A percentile compares a stretch with the other conserved stretches of the same genome.
phyloP scores from a whole-genome alignment of 2,797 vertebrate species.

The Bradypodion pumilum region DNA sequence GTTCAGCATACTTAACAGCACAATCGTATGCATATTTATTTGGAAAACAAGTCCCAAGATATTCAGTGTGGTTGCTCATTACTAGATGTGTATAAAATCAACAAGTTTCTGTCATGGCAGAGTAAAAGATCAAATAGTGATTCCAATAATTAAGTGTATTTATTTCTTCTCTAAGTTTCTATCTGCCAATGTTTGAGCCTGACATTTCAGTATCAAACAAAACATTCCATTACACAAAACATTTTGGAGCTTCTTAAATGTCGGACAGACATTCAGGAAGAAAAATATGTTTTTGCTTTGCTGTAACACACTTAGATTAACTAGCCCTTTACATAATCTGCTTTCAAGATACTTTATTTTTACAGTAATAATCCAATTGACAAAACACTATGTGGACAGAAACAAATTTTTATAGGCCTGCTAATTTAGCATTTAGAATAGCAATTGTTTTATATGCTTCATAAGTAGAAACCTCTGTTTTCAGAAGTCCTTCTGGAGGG shows the following conservation, averaged over 20 bases:
- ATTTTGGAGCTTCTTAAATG: neutral
- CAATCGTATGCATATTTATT: neutral
- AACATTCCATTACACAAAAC: neutral
- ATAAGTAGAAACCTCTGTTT: slow-evolving; percentile 33
- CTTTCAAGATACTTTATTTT: neutral
- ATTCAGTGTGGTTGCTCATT: neutral
- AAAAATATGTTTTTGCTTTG: neutral
- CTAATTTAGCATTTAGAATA: neutral
- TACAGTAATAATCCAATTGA: neutral
- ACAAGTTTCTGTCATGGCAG: neutral
- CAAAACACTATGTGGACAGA: neutral
- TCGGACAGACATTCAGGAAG: neutral
- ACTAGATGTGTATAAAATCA: neutral
- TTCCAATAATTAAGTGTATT: neutral
- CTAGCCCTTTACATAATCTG: neutral
- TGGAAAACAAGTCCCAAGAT: neutral
- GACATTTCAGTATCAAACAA: neutral
- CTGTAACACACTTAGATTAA: neutral
- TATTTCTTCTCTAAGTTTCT: neutral
- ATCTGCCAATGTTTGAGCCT: neutral
- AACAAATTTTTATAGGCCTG: slow-evolving; percentile 3
- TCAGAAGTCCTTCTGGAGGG: slow-evolving; percentile 53
- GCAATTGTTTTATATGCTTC: slow-evolving; percentile 21
- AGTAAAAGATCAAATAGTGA: neutral
- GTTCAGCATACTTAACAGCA: neutral